Evolutionary conservation across 2,888 invertebrate genomes (phyloP).

Genomic region (Eupsilia transversa): DNA sequence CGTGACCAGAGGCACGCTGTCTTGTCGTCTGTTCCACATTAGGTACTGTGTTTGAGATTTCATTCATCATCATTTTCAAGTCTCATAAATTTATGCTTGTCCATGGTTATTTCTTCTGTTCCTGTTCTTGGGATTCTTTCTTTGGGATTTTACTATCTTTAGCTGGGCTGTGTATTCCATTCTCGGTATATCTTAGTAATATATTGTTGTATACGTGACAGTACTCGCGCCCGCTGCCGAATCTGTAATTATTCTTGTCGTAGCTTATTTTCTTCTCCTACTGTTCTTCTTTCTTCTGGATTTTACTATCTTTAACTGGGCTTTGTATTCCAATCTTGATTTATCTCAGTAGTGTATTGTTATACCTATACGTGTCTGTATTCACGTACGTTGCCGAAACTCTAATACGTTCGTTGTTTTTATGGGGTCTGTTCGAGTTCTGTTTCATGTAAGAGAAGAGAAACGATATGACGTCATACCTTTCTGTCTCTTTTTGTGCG

Average conservation of each 20-base stretch:
- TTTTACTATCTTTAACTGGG: not conserved
- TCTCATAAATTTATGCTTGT: not conserved
- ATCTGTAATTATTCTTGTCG: not conserved
- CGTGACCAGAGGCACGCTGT: slow-evolving; percentile 29
- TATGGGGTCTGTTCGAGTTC: too few relatives aligned
- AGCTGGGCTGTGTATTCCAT: not conserved
- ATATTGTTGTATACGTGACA: not conserved
- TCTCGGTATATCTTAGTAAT: not conserved
- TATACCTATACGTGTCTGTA: not conserved
- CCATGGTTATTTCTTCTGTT: not conserved
- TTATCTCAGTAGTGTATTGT: not conserved
- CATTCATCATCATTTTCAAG: not conserved
- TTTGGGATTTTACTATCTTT: not conserved
- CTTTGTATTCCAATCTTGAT: not conserved
- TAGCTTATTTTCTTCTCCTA: not conserved
- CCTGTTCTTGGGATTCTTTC: not conserved
- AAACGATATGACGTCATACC: not conserved
- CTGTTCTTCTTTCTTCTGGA: not conserved
- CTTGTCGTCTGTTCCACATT: not conserved
- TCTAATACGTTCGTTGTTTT: not conserved
- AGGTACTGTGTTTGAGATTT: not conserved
- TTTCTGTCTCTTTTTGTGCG: too few relatives aligned
- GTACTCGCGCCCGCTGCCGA: too few relatives aligned
- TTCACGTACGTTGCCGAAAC: not conserved
- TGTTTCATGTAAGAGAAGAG: not conserved